phyloP scores from a whole-genome alignment of 2,113 vertebrate genomes.

The Gymnocephalus cernua region DNA sequence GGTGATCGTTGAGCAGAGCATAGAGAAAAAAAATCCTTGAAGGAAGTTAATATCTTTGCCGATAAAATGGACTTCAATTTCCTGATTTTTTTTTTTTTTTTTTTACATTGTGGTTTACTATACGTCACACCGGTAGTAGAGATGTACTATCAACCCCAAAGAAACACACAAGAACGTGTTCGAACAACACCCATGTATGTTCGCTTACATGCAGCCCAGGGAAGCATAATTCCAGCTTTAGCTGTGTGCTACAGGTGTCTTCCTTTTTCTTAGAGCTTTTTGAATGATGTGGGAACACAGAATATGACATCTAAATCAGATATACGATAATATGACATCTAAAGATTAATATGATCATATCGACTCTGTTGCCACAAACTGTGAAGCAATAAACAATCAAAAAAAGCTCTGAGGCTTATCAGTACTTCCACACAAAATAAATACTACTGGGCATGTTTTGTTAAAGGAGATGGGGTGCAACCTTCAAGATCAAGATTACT shows the following conservation, averaged over 20 bases:
- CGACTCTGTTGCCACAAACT: neutral
- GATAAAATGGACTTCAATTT: too few species aligned
- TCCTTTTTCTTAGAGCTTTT: neutral
- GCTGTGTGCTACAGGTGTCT: neutral
- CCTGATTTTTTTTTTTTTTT: neutral
- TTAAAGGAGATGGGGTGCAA: neutral
- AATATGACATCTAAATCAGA: neutral
- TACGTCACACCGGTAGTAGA: neutral
- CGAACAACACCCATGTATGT: neutral
- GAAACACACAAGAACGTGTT: neutral
- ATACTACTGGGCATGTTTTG: neutral
- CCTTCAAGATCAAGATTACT: too few species aligned
- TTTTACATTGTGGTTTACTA: neutral
- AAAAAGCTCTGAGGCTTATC: neutral
- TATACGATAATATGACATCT: neutral
- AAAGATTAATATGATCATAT: neutral
- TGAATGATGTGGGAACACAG: neutral
- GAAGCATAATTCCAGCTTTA: neutral
- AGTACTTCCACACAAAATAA: slow-evolving; percentile 1
- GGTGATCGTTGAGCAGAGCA: neutral
- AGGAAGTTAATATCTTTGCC: neutral
- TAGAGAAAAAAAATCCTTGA: neutral
- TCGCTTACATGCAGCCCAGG: neutral
- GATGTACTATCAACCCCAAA: neutral
- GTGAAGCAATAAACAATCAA: neutral